Conservation (phyloP, 2,113 vertebrate species). For the Lipotes vexillifer region DNA sequence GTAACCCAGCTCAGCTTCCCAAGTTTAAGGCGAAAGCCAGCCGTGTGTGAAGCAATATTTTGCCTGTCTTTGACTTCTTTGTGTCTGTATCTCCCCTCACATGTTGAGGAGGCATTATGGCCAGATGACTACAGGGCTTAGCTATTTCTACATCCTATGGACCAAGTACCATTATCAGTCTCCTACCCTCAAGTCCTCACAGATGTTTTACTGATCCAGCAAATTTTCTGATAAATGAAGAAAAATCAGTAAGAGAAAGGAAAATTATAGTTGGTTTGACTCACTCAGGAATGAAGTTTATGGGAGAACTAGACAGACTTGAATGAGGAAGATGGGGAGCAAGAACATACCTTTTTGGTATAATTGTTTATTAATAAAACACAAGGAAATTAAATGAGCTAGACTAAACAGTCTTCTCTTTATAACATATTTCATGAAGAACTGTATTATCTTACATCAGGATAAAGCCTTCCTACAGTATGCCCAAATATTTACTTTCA, state of each 20-base stretch:
- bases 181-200: not conserved
- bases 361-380: conserved; percentile 20
- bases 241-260: not conserved
- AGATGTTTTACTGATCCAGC: not conserved
- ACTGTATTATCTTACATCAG: not conserved
- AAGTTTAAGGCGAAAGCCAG: not conserved
- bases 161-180: not conserved
- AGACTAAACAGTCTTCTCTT: conserved; percentile 50
- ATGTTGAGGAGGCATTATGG: not conserved
- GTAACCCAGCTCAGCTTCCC: not conserved
- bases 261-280: not conserved
- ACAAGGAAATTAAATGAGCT: not conserved
- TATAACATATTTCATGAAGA: not conserved
- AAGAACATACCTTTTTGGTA: not conserved
- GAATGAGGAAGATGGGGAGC: not conserved
- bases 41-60: not conserved
- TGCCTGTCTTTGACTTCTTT: not conserved
- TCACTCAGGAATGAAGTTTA: not conserved
- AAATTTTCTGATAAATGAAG: not conserved
- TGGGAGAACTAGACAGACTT: not conserved
- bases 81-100: not conserved
- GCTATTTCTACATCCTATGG: not conserved
- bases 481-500: conserved; percentile 68
- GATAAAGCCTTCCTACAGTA: conserved; percentile 31
- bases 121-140: not conserved